Base-by-base conservation (phyloP, 1,140 invertebrate genomes). In the Drosophila sp. region DNA sequence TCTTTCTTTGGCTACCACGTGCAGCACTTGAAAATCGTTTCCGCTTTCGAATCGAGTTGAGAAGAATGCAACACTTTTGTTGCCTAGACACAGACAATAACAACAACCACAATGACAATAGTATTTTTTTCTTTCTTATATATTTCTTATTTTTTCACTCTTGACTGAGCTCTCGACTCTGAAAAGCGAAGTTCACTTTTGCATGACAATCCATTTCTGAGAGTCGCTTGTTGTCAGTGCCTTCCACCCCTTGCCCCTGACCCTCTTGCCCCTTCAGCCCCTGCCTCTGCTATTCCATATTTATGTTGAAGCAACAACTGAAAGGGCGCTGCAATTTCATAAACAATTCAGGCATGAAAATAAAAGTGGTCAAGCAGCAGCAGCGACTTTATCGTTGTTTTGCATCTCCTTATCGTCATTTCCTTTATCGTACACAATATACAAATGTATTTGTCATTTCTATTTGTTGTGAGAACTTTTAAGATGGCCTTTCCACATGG, bases 301-400 rank as follows among this genome's bases (percentile, higher is more conserved):
- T 45, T 46, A 14, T 45, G 11, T 56, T 11, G 18, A 34, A 43
- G 45, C 58, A 48, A 48, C 14, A 38, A 16, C 13, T 61, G 59
- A 73, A 43, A 70, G 75, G 25, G 61, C 41, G 69, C 43, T 72
- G 72, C 80, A 80, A 77, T 79, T 73, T 76, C 48, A 69, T 57
- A 70, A 77, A 71, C 84, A 84, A 89, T 80, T 84, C 84, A 89
- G 76, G 80, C 84, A 90, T 89, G 84, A 89, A 89, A 84, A 89
- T 84, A 89, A 89, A 89, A 89, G 80, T 89, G 80, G 80, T 89
- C 74, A 84, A 77, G 71, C 41, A 53, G 59, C 70, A 25, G 18
- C 58, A 43, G 45, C 14, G n/a, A 9, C 43, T 75, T 64, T 81
- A 72, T 74, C 38, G 53, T 50, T 80, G 65, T 73, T 74, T 65